These are phyloP conservation scores for Takifugu ocellatus DNA, from an alignment of 2,797 vertebrate genomes.

Conservation along the genomic window DNA sequence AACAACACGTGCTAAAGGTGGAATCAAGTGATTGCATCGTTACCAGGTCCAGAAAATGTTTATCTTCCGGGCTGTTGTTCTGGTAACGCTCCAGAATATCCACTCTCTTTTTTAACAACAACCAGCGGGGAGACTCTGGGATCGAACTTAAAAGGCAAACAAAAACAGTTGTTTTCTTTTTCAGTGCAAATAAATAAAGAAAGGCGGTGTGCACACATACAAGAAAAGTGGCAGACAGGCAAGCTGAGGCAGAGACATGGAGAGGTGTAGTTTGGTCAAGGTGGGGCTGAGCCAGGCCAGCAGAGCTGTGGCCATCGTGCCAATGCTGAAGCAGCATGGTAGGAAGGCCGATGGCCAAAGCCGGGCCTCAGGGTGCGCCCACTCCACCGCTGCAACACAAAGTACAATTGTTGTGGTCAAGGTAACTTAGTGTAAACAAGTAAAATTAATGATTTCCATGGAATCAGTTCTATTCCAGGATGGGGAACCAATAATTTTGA, in stretches of 20 bases:
- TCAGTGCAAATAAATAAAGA: background rate
- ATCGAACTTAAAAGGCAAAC: constrained; percentile 41
- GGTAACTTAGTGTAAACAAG: too few relatives aligned
- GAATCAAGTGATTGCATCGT: background rate
- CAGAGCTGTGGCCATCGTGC: constrained; percentile 66
- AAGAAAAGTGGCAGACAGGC: constrained; percentile 68
- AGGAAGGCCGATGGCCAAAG: constrained; percentile 70
- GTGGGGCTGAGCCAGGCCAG: constrained; percentile 61
- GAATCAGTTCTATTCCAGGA: too few relatives aligned
- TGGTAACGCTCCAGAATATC: constrained; percentile 61
- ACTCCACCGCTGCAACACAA: constrained; percentile 67
- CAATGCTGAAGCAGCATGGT: constrained; percentile 73
- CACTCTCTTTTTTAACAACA: constrained; percentile 54
- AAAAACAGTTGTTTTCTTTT: background rate
- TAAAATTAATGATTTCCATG: too few relatives aligned
- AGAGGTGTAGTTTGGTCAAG: constrained; percentile 67
- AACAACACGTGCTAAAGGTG: too few relatives aligned
- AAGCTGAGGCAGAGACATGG: constrained; percentile 68
- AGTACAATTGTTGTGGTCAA: background rate
- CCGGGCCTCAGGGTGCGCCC: constrained; percentile 59
- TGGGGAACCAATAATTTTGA: too few relatives aligned
- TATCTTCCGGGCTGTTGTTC: constrained; percentile 59
- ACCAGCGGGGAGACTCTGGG: constrained; percentile 74
- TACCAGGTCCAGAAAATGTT: constrained; percentile 62
- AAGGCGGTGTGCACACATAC: constrained; percentile 38